phyloP scores from a whole-genome alignment of 2,797 vertebrate genomes.

The Heteromormyrus szaboi region DNA sequence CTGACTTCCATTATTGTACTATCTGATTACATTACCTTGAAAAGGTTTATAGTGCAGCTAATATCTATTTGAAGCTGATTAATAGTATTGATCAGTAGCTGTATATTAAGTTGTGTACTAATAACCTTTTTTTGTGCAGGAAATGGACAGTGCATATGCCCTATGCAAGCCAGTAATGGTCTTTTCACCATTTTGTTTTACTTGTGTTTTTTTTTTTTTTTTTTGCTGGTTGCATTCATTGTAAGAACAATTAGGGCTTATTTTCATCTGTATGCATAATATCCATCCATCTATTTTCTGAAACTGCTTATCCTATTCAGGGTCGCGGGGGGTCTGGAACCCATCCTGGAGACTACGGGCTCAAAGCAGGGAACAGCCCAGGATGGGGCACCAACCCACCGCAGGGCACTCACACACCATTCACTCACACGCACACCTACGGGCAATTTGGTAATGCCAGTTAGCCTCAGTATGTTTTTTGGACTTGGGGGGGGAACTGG shows the following conservation, averaged over 20 bases:
- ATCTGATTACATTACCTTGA: neutral
- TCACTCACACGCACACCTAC: neutral
- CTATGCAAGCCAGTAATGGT: constrained; percentile 19
- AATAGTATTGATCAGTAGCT: neutral
- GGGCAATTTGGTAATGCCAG: neutral
- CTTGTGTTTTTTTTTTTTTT: neutral
- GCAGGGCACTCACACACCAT: neutral
- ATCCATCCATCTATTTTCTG: neutral
- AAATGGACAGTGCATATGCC: constrained; percentile 22
- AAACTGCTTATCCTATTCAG: neutral
- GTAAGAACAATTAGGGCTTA: constrained; percentile 32
- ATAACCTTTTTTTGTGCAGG: constrained; percentile 4
- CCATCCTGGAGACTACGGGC: neutral
- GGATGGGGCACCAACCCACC: neutral
- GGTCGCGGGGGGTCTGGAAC: no score
- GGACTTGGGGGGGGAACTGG: no score
- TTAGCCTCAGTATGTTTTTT: neutral
- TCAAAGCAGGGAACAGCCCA: neutral
- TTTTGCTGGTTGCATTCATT: constrained; percentile 24
- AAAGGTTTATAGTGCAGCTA: neutral
- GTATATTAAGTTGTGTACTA: neutral
- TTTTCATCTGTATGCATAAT: constrained; percentile 17
- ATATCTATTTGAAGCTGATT: neutral
- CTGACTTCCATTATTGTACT: neutral
- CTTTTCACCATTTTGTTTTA: constrained; percentile 24